Evolutionary conservation across 2,113 vertebrate genomes (phyloP).

Genomic region (Indicator maculatus): DNA sequence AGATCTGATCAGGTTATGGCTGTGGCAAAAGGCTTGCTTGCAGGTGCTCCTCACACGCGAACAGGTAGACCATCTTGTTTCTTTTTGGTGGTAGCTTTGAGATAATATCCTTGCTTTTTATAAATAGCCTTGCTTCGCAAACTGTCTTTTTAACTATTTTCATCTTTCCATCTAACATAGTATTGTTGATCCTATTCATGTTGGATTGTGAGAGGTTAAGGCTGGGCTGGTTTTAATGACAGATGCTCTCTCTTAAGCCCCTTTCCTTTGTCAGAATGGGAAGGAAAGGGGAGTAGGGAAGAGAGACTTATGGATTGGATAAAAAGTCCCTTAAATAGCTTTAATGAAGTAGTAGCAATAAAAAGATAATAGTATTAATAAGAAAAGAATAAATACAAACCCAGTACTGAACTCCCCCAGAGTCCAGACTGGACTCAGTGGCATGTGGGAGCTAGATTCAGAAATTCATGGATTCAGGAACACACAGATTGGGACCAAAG

Average conservation of each 20-base stretch:
- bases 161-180: neutral
- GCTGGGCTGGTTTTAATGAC: neutral
- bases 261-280: neutral
- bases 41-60: conserved; percentile 83
- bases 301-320: too few relatives aligned
- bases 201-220: neutral
- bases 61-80: conserved; percentile 76
- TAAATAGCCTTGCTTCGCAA: neutral
- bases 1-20: conserved; percentile 86
- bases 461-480: too few relatives aligned
- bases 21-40: conserved; percentile 84
- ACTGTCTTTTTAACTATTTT: neutral
- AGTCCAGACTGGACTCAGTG: too few relatives aligned
- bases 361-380: too few relatives aligned
- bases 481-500: neutral
- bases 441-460: too few relatives aligned
- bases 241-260: neutral
- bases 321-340: too few relatives aligned
- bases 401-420: too few relatives aligned
- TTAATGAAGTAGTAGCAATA: too few relatives aligned
- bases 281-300: neutral
- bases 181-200: neutral
- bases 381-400: too few relatives aligned
- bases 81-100: neutral
- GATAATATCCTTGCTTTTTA: neutral